phyloP scores from a whole-genome alignment of 2,797 vertebrate species.

The Sus cebifrons region DNA sequence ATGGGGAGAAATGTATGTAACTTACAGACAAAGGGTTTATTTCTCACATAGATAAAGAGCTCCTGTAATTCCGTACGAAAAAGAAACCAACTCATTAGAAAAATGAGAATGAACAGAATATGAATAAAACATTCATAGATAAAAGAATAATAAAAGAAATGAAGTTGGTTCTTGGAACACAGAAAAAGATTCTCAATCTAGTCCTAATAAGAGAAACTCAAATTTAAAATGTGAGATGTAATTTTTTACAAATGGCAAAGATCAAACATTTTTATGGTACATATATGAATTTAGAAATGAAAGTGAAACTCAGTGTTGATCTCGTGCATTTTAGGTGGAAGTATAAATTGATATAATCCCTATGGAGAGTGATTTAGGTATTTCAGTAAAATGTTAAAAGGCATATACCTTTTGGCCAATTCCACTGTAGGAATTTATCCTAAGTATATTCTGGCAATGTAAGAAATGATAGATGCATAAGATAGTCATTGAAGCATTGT shows the following conservation, averaged over 20 bases:
- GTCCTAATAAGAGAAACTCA: background rate
- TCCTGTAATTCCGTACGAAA: background rate
- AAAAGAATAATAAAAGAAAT: conserved; percentile 12
- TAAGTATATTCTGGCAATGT: conserved; percentile 33
- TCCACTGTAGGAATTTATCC: conserved; percentile 39
- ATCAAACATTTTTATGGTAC: background rate
- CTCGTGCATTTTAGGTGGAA: background rate
- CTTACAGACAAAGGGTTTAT: background rate
- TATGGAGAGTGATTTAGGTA: background rate
- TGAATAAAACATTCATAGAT: background rate
- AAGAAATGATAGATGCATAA: background rate
- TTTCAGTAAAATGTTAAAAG: conserved; percentile 53
- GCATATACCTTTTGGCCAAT: background rate
- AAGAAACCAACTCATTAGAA: background rate
- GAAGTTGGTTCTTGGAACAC: background rate
- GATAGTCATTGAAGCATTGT: background rate
- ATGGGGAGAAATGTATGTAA: background rate
- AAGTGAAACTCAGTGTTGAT: background rate
- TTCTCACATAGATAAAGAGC: background rate
- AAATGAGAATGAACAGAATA: background rate
- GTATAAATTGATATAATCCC: background rate
- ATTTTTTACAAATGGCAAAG: background rate
- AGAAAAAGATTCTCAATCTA: conserved; percentile 26
- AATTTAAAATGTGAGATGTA: background rate
- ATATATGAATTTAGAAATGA: conserved; percentile 16